Evolutionary conservation across 2,797 vertebrate species (phyloP).

Genomic region (Paguma larvata): DNA sequence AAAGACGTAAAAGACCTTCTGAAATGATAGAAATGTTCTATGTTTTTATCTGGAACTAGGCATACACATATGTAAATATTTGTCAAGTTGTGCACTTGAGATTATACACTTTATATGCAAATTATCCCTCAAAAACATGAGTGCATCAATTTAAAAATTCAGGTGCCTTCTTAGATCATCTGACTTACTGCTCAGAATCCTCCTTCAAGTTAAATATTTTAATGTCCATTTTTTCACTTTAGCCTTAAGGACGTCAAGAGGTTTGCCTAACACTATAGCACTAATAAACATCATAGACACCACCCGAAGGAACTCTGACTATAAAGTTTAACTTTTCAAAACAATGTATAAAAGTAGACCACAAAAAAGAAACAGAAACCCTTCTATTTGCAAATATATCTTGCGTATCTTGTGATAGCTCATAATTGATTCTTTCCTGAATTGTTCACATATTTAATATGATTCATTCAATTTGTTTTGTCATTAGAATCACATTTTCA

Average conservation of each 20-base stretch:
- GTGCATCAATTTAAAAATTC: not conserved
- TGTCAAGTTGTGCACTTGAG: not conserved
- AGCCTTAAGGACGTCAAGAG: not conserved
- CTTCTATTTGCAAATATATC: conserved; percentile 30
- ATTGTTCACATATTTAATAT: conserved; percentile 51
- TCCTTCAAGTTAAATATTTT: not conserved
- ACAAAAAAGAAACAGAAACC: not conserved
- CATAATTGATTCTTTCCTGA: conserved; percentile 52
- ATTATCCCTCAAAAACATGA: not conserved
- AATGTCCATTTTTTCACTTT: not conserved
- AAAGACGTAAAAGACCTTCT: not conserved
- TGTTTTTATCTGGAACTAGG: not conserved
- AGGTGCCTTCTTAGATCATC: not conserved
- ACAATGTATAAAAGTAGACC: not conserved
- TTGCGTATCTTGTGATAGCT: conserved; percentile 22
- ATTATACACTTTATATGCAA: not conserved
- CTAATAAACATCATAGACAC: not conserved
- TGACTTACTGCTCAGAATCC: not conserved
- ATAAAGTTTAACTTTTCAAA: not conserved
- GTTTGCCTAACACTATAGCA: not conserved
- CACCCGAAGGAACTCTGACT: not conserved
- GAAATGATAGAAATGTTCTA: not conserved
- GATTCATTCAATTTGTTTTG: conserved; percentile 66
- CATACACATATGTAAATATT: not conserved
- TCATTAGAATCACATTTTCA: conserved; percentile 65